Evolutionary conservation across 2,888 invertebrate species (phyloP).

Genomic region (Eulithis testata): DNA sequence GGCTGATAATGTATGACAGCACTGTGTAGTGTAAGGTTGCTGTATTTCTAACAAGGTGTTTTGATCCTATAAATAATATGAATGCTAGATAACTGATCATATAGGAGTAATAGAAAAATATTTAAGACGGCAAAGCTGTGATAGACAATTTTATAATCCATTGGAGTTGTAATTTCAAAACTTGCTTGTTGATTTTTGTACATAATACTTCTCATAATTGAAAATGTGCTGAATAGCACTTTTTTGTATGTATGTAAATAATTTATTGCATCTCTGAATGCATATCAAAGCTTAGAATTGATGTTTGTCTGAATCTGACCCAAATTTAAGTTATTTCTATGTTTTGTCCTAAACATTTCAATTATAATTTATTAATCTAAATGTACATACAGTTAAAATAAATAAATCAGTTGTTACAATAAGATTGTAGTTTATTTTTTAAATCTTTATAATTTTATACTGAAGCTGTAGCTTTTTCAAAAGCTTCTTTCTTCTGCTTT

Average conservation of each 20-base stretch:
- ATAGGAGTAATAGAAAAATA: slow-evolving; percentile 10
- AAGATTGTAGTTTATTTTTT: slow-evolving; percentile 27
- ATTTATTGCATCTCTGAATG: slow-evolving; percentile 3
- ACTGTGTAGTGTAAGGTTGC: too few relatives aligned
- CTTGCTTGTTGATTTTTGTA: slow-evolving; percentile 3
- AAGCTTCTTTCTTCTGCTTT: slow-evolving; percentile 71
- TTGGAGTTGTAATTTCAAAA: slow-evolving; percentile 9
- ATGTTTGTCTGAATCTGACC: neutral
- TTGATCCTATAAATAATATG: neutral
- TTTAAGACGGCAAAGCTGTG: slow-evolving; percentile 29
- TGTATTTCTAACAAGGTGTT: too few relatives aligned
- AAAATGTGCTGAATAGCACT: neutral
- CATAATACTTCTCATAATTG: neutral
- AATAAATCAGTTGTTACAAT: slow-evolving; percentile 34
- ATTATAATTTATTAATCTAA: slow-evolving; percentile 41
- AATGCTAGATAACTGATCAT: neutral
- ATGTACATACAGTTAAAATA: slow-evolving; percentile 33
- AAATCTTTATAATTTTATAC: slow-evolving; percentile 21
- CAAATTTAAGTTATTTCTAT: slow-evolving; percentile 8
- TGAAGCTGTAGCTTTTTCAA: slow-evolving; percentile 64
- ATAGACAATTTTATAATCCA: slow-evolving; percentile 13
- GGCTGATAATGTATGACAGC: too few relatives aligned
- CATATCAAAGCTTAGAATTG: slow-evolving; percentile 5
- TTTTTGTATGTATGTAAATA: slow-evolving; percentile 2
- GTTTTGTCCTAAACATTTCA: slow-evolving; percentile 27